Base-by-base conservation (phyloP, 1,140 invertebrate species). In the Neodiprion virginianus region DNA sequence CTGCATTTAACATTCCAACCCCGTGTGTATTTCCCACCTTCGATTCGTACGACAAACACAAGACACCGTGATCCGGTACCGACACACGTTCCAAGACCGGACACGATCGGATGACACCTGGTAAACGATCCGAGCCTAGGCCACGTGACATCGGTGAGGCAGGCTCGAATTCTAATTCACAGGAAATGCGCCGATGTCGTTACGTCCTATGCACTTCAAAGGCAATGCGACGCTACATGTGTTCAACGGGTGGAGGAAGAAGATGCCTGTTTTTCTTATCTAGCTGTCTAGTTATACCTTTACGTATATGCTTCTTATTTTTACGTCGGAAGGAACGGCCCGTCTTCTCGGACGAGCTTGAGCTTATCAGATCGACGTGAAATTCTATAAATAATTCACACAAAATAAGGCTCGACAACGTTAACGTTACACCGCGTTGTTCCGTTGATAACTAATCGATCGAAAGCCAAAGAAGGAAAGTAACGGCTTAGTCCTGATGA, bases 31-130 rank as follows among this genome's bases (percentile, higher is more conserved):
- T 40, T 40, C 28, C 28, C 5, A 40, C 28, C 53, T 17, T 17
- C 8, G 53, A 61, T 17, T 12, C 5, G 53, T 61, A 40, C 53
- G 53, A 61, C 28, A 8, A 8, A 61, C n/a, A 61, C 8, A 17
- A 4, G 5, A 8, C n/a, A 61, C 53, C 53, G 53, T 61, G 53
- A 61, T 61, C 53, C 11, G 28, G 28, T 40, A 61, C 53, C 53
- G 11, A 17, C 53, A 61, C 11, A 9, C 53, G 8, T 61, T 61
- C 53, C 8, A 4, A 61, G 11, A 61, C 53, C 53, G 53, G 53
- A 61, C 53, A 61, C 53, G 53, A 12, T 17, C 53, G 53, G 53
- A 61, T 61, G 53, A 61, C 53, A 61, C 53, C 53, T 61, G 53
- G 53, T 17, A 61, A 17, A 12, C 11, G 11, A 61, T 5, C 53